Base-by-base conservation (phyloP, 2,888 invertebrate species). In the Rhingia campestris region DNA sequence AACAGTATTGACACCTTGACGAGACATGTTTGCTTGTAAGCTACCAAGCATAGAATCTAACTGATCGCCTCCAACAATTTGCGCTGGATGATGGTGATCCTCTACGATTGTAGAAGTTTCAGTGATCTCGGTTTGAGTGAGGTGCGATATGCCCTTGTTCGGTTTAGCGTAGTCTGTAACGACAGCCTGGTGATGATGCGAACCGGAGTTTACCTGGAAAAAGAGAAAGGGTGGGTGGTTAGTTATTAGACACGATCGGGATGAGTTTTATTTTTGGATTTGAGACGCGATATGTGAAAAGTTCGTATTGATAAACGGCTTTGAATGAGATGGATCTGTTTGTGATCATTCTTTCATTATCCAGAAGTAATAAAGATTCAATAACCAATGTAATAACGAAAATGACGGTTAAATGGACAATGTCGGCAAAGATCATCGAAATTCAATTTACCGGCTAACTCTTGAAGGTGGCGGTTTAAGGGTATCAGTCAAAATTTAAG, bases 1-100 rank as follows among this genome's bases (percentile, higher is more conserved):
- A 88, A 98, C 98, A 86, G 99, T 99, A 92, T 96, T 98, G 86
- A 99, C 97, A 92, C 99, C 99, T 94, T 99, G 99, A 91, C 98
- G 96, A 93, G 96, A 97, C 98, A 99, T 98, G 93, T 99, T 98
- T 91, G 97, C 97, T 91, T 98, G 97, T 88, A 97, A 94, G 86
- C 89, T 92, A 79, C 91, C 91, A 88, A 92, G 91, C 91, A 92
- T 92, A 92, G 92, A 93, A 92, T 93, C 93, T 89, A 93, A 91
- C 81, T 92, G 92, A 90, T 93, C 93, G 56, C 87, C 86, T 74
- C 82, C 86, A 84, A 80, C 74, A 64, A 84, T 75, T 58, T 43
- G 45, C 51, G 66, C 30, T 58, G 84, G 64, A 47, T 51, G 76
- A 32, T 81, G 84, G 41, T 86, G 64, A 81, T 91, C 90, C 87